Conservation (phyloP, 2,797 vertebrate genomes). For the Ataeniobius toweri region DNA sequence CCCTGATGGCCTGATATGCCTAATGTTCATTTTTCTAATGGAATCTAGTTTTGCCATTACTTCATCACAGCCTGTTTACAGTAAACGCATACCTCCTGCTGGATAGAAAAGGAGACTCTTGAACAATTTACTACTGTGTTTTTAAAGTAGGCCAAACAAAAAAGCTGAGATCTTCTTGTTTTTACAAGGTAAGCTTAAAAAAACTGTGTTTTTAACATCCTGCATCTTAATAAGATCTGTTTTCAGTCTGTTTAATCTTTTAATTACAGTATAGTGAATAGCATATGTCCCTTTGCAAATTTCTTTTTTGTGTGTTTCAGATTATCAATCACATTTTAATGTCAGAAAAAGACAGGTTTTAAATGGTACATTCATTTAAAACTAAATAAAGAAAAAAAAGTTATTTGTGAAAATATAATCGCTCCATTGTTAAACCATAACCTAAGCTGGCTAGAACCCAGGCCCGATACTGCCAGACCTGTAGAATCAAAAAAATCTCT, state of each 20-base stretch:
- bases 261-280: too few relatives aligned
- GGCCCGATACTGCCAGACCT: not conserved
- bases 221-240: not conserved
- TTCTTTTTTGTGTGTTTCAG: not conserved
- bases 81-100: slow-evolving; percentile 3
- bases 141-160: not conserved
- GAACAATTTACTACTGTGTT: slow-evolving; percentile 7
- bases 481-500: not conserved
- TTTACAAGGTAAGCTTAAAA: not conserved
- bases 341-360: not conserved
- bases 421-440: not conserved
- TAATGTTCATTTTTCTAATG: slow-evolving; percentile 17
- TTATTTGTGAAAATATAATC: not conserved
- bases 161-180: not conserved
- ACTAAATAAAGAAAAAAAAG: not conserved
- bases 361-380: not conserved
- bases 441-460: not conserved
- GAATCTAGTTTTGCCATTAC: slow-evolving; percentile 20
- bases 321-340: not conserved
- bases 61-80: slow-evolving; percentile 8
- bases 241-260: not conserved
- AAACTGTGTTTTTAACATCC: not conserved
- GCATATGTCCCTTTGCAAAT: too few relatives aligned
- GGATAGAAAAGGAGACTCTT: not conserved
- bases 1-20: not conserved